Base-by-base conservation (phyloP, 2,797 vertebrate genomes). In the Fundulus diaphanus region DNA sequence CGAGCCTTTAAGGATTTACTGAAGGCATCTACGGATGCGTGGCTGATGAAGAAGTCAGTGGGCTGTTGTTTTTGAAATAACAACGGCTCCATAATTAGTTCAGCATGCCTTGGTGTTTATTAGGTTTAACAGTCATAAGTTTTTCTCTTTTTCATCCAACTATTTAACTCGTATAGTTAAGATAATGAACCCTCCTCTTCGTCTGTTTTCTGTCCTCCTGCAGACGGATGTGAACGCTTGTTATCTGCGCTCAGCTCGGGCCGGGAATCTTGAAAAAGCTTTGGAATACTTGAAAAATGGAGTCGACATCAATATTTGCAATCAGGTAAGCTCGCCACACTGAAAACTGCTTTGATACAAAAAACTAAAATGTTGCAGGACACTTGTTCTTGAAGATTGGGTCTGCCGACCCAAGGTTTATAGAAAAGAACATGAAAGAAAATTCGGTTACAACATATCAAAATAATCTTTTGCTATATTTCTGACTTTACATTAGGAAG, bases 291-390 rank as follows among this genome's bases (percentile, higher is more conserved):
- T 99, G 87, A 99, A 99, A 93, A 97, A 95, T 86, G 98, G 98
- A 77, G 97, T 99, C 40, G 98, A 99, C 91, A 98, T 99, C 92
- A 99, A 99, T 78, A 98, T 99, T 90, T 99, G 98, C 93, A 99
- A 99, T 91, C 98, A 99, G 97, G 98, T 99, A 81, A 88, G 76
- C 9, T 7, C 15, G 11, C n/a, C 2, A 2, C 27, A 7, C 46
- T 24, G 11, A 2, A 6, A 37, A 48, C 24, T 46, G 13, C 5
- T 15, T 16, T 52, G 37, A 37, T n/a, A 27, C 3, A 2, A 20
- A 2, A 24, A 42, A 42, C 1, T 42, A 24, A 7, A 3, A 33
- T 9, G 12, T 69, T 29, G 1, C 44, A 49, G 16, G 16, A 49
- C 48, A 49, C 16, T 46, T 46, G 16, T 12, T 18, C 48, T 49